Evolutionary conservation across 2,797 vertebrate genomes (phyloP).

Genomic region (Agapornis canus): DNA sequence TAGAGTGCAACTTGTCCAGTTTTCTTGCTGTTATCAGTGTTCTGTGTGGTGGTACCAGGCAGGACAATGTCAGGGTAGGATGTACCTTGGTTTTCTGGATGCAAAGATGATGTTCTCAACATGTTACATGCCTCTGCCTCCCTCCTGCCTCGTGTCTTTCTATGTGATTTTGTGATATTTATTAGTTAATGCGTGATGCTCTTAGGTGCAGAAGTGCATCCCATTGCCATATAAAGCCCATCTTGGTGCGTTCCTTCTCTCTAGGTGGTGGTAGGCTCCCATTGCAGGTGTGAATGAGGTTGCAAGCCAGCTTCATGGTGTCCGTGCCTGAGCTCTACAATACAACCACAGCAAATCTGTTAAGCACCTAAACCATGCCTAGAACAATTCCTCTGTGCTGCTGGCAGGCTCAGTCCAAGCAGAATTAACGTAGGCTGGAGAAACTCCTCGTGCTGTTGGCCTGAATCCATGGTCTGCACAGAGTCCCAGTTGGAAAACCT

Average conservation of each 20-base stretch:
- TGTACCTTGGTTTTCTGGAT: background rate
- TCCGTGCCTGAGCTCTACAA: background rate
- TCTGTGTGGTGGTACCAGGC: background rate
- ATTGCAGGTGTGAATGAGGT: background rate
- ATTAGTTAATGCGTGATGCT: background rate
- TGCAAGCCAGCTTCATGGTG: background rate
- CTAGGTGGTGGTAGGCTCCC: background rate
- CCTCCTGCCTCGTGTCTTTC: fast-evolving
- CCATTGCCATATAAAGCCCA: background rate
- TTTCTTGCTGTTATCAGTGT: background rate
- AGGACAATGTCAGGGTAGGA: background rate
- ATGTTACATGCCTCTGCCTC: background rate
- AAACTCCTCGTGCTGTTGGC: background rate
- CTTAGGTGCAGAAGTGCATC: background rate
- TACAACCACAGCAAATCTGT: background rate
- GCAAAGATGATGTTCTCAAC: background rate
- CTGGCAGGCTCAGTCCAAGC: background rate
- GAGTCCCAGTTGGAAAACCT: background rate
- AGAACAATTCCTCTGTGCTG: background rate
- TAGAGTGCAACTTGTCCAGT: background rate
- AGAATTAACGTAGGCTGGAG: background rate
- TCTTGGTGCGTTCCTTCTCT: background rate
- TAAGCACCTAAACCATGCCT: background rate
- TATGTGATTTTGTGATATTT: background rate
- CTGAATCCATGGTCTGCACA: background rate